Base-by-base conservation (phyloP, 2,113 vertebrate species). In the Cisticola juncidis region DNA sequence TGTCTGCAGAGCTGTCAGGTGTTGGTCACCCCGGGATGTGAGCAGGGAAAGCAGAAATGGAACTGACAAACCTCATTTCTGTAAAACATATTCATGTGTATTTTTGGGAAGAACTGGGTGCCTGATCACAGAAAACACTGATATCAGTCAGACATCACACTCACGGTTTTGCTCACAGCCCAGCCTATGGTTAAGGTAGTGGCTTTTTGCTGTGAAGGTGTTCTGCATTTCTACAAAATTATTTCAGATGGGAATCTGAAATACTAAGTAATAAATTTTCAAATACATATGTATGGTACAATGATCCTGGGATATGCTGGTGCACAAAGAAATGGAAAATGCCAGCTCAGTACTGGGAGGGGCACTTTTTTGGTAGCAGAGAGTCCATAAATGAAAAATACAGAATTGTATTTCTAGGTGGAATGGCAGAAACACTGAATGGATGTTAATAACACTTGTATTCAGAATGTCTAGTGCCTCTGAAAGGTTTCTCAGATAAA, bases 21-120 rank as follows among this genome's bases (percentile, higher is more conserved):
- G 6, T 85, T n/a, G 65, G 65, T 36, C 28, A 26, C 31, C n/a
- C 14, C 5, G 71, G n/a, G 9, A 73, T 0, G 0, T 7, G 29
- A 80, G 71, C 0, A 0, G 62, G 26, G 65, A 56, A 68, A 42
- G 48, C 44, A 70, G 17, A 66, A 85, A 7, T 31, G 54, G 81
- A 80, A 42, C 60, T 73, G 51, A 11, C 45, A 77, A 11, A 66
- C 57, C 79, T 58, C 1, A 47, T 83, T 92, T 83, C 35, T 86
- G 77, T 77, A 62, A 74, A 91, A 23, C 6, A 2, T 17, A 12
- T 40, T 54, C 0, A 0, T 64, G 47, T 51, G 35, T 80, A 5
- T 79, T 78, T 77, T 13, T 66, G 71, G 29, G 64, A 50, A 11
- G 45, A 87, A 1, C 11, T 4, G 21, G 14, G 12, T 77, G 42